A percentile compares a stretch with the other conserved stretches of the same genome.
Evolutionary conservation across 2,888 invertebrate species (phyloP).

Genomic region (Gandaritis pyraliata): DNA sequence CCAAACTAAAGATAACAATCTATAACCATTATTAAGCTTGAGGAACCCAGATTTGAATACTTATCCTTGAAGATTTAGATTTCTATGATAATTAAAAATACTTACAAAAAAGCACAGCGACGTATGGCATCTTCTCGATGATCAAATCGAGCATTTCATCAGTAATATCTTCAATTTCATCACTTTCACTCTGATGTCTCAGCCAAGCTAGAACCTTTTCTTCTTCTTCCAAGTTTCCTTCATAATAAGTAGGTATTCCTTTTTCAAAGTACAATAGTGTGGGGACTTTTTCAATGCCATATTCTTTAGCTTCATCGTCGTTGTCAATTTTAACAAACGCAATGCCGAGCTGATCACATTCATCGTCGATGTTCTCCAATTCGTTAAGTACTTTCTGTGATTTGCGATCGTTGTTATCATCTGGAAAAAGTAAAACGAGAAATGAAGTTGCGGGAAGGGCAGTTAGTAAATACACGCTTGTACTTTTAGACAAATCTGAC

Average conservation of each 20-base stretch:
- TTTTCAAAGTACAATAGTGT: constrained; percentile 92
- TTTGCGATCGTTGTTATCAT: constrained; percentile 95
- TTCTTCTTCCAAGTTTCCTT: constrained; percentile 95
- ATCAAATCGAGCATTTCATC: constrained; percentile 97
- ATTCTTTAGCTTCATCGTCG: constrained; percentile 94
- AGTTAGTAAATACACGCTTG: too few relatives aligned
- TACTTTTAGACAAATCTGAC: not conserved
- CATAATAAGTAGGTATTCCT: constrained; percentile 89
- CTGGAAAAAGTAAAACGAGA: constrained; percentile 72
- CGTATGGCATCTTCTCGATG: constrained; percentile 93
- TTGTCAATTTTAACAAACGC: constrained; percentile 97
- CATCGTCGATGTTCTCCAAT: constrained; percentile 96
- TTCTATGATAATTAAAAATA: constrained; percentile 15
- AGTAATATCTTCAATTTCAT: constrained; percentile 97
- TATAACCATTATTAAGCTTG: not conserved
- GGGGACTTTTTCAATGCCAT: constrained; percentile 95
- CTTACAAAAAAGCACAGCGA: constrained; percentile 96
- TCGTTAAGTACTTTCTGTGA: constrained; percentile 93
- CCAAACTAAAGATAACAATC: constrained; percentile 4
- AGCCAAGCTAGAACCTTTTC: constrained; percentile 95
- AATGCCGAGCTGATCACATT: constrained; percentile 94
- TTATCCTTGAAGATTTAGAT: not conserved
- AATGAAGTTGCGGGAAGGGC: too few relatives aligned
- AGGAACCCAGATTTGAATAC: not conserved
- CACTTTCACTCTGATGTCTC: constrained; percentile 92